These are phyloP conservation scores for Chorisops tibialis DNA, from an alignment of 2,888 invertebrate species.

Conservation along the genomic window DNA sequence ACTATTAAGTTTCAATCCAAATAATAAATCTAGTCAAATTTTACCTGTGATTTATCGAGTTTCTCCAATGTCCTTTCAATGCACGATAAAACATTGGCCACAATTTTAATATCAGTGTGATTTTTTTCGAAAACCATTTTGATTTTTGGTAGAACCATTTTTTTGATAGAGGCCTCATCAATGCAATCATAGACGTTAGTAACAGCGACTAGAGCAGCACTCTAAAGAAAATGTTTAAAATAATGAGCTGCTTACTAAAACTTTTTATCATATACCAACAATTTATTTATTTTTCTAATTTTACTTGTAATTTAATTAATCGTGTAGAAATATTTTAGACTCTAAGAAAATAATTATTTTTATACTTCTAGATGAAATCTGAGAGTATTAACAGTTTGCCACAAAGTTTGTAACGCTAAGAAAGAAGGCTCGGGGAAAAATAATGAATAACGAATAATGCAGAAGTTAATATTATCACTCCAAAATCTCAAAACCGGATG, in stretches of 20 bases:
- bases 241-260: too few relatives aligned
- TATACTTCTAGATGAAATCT: too few relatives aligned
- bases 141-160: constrained; percentile 79
- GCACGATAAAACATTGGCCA: constrained; percentile 73
- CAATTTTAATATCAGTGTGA: constrained; percentile 73
- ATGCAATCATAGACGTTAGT: constrained; percentile 80
- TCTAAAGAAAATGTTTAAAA: constrained; percentile 56
- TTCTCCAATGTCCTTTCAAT: constrained; percentile 78
- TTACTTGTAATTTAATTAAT: not conserved
- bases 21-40: not conserved
- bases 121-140: constrained; percentile 77
- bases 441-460: too few relatives aligned
- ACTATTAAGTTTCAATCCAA: not conserved
- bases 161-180: constrained; percentile 75
- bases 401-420: too few relatives aligned
- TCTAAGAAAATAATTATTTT: too few relatives aligned
- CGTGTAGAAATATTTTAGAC: too few relatives aligned
- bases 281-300: too few relatives aligned
- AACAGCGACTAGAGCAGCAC: constrained; percentile 83
- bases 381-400: too few relatives aligned
- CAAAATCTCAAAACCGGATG: too few relatives aligned
- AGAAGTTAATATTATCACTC: too few relatives aligned
- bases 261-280: too few relatives aligned
- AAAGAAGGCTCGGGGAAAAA: too few relatives aligned
- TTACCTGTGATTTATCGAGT: constrained; percentile 73